These are phyloP conservation scores for Percina caprodes DNA, from an alignment of 2,113 vertebrate genomes.

Conservation along the genomic window DNA sequence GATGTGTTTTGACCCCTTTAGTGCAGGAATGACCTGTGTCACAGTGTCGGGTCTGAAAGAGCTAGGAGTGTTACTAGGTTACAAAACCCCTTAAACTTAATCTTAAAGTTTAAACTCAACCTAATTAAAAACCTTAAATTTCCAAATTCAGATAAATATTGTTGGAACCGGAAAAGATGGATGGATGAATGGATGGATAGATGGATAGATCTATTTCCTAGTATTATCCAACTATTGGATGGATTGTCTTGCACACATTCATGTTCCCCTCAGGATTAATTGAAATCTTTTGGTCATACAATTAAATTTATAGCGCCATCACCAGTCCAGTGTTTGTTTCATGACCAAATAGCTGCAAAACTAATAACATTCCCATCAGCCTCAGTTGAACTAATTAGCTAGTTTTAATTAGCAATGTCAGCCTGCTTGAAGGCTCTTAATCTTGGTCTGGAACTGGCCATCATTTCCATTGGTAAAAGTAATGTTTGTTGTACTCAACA, in stretches of 20 bases:
- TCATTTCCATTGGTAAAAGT: no score
- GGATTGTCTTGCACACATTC: neutral
- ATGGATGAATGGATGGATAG: no score
- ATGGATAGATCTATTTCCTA: no score
- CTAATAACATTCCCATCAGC: neutral
- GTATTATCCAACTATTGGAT: no score
- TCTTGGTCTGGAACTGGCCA: no score
- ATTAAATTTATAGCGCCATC: no score
- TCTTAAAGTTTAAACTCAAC: no score
- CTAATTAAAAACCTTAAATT: neutral
- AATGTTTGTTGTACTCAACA: no score
- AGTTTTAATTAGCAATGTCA: neutral
- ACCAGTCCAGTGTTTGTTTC: neutral
- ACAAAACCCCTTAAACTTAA: neutral
- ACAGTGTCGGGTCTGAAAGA: neutral
- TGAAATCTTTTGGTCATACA: no score
- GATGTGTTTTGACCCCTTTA: slow-evolving; percentile 22
- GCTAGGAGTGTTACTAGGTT: neutral
- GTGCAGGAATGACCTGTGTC: slow-evolving; percentile 11
- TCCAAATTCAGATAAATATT: neutral
- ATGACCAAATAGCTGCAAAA: neutral
- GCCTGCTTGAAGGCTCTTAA: neutral
- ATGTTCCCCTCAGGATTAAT: neutral
- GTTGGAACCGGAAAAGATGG: neutral
- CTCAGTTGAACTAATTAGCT: no score